Evolutionary conservation across 2,888 invertebrate genomes (phyloP), one percentile per base, ranked within the genome.

Genomic region (Junonia oenone): DNA sequence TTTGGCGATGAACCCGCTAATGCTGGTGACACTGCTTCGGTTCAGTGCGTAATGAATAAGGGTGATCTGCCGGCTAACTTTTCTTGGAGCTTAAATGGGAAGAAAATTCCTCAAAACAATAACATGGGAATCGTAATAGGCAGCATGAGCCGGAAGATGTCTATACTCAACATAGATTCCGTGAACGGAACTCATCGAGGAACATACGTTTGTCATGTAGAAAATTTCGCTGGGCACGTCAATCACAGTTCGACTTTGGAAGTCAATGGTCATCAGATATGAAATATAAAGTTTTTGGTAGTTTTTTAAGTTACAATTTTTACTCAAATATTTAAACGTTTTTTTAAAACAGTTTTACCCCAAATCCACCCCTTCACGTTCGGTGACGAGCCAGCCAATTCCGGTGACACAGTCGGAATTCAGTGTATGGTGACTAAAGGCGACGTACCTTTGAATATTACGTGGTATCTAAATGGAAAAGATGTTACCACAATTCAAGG

Each of bases 31-130:
- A 93, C 93, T 78, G 94, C 93, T 51, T 67, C 94, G 53, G 93
- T 94, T 61, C 93, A 93, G 64, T 95, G 95, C 78, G 93, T 94
- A 57, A 93, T 94, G 70, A 92, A 92, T 69, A 95, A 95, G 76
- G 95, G 97, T 55, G 96, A 97, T 78, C 90, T 94, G 62, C 97
- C 97, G 1, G 92, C 97, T 64, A 93, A 93, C 63, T 92, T 96
- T 63, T 91, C 92, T 53, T 96, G 95, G 96, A 92, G 92, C 52
- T 82, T 91, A 62, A 91, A 92, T 56, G 91, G 91, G 67, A 83
- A 74, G 58, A 81, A 77, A 65, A 91, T 93, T 63, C 76, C 91
- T 51, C 81, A 86, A 71, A 88, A 83, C 66, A 93, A 92, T 63
- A 73, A 69, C 54, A 78, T 92, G 68, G 93, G 93, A 66, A 92